phyloP scores from a whole-genome alignment of 2,797 vertebrate genomes.

The Valencia hispanica region DNA sequence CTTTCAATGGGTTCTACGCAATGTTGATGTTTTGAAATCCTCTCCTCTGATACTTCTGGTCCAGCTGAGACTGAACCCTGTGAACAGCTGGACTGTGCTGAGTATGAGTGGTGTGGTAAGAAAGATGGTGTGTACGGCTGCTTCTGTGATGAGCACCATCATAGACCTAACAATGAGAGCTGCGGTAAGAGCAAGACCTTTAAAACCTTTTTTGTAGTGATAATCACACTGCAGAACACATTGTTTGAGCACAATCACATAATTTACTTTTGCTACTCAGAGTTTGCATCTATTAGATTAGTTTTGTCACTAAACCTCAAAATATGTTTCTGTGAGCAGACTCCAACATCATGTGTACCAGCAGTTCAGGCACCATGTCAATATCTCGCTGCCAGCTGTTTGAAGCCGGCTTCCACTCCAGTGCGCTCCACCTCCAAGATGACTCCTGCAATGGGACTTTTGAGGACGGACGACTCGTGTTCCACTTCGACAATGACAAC shows the following conservation, averaged over 20 bases:
- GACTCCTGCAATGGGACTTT: constrained; percentile 63
- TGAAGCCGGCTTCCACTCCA: constrained; percentile 67
- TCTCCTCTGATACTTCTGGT: not conserved
- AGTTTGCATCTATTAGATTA: too few relatives aligned
- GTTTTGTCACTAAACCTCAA: too few relatives aligned
- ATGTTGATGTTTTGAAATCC: not conserved
- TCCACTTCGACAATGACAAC: constrained; percentile 67
- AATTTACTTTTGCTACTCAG: too few relatives aligned
- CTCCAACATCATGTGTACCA: constrained; percentile 57
- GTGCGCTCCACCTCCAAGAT: constrained; percentile 68
- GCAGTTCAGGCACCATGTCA: constrained; percentile 67
- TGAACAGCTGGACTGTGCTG: constrained; percentile 55
- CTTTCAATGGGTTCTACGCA: not conserved
- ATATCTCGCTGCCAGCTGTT: constrained; percentile 79
- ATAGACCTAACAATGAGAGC: constrained; percentile 36
- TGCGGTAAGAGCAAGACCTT: constrained; percentile 46
- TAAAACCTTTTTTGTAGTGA: not conserved
- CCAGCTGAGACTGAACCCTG: constrained; percentile 63
- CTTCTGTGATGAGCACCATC: constrained; percentile 62
- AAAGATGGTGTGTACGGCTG: constrained; percentile 63
- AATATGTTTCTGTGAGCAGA: constrained; percentile 54
- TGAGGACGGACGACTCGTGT: constrained; percentile 63
- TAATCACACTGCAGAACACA: not conserved
- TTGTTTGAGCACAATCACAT: too few relatives aligned
- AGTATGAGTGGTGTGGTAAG: constrained; percentile 72